Conservation (phyloP, 2,888 invertebrate species). For the Polymixis lichenea region DNA sequence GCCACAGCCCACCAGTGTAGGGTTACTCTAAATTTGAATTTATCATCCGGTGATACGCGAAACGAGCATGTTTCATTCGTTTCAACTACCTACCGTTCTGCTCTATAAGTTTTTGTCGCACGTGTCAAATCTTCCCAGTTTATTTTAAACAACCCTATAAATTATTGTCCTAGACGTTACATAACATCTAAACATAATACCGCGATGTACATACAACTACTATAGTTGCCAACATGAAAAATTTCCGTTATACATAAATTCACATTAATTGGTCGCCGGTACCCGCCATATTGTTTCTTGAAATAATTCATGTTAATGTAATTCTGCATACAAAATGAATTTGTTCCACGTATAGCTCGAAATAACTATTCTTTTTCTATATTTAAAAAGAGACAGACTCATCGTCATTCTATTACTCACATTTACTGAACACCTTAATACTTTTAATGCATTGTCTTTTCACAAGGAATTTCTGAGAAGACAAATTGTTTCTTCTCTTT, state of each 20-base stretch:
- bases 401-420: conserved; percentile 43
- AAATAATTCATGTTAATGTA: conserved; percentile 59
- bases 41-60: conserved; percentile 55
- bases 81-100: conserved; percentile 16
- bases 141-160: conserved; percentile 48
- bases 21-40: conserved; percentile 65
- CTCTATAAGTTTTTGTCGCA: conserved; percentile 32
- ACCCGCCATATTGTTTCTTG: conserved; percentile 51
- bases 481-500: conserved; percentile 25
- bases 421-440: conserved; percentile 21
- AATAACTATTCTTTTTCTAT: conserved; percentile 31
- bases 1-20: conserved; percentile 54
- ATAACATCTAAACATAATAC: conserved; percentile 35
- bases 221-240: conserved; percentile 37
- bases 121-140: conserved; percentile 28
- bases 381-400: conserved; percentile 35
- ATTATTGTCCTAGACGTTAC: conserved; percentile 37
- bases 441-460: conserved; percentile 11
- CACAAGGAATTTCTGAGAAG: conserved; percentile 32
- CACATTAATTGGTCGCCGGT: conserved; percentile 42
- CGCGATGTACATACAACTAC: conserved; percentile 14
- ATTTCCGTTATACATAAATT: conserved; percentile 45
- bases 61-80: conserved; percentile 42
- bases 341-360: conserved; percentile 39
- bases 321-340: conserved; percentile 50